These are phyloP conservation scores for Drosophila cardini DNA, from an alignment of 1,140 invertebrate species.

Conservation along the genomic window DNA sequence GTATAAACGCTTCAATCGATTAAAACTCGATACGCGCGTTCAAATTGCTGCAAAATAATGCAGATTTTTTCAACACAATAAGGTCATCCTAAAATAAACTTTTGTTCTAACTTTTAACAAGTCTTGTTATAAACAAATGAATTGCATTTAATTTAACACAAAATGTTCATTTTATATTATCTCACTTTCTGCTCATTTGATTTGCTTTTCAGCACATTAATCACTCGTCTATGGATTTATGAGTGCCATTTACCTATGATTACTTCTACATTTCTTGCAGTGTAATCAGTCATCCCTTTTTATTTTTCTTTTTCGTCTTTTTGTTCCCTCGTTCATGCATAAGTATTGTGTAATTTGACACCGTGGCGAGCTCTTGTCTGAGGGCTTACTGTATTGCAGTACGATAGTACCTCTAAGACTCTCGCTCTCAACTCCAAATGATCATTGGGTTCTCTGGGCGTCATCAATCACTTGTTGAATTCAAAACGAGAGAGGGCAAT, in stretches of 20 bases:
- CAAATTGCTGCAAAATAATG: too few relatives aligned
- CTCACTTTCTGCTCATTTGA: background rate
- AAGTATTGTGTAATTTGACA: conserved; percentile 39
- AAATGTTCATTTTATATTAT: too few relatives aligned
- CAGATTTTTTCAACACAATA: too few relatives aligned
- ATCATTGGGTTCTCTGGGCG: conserved; percentile 14
- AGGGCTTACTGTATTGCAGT: conserved; percentile 11
- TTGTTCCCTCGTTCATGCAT: background rate
- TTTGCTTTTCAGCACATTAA: background rate
- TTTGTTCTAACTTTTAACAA: too few relatives aligned
- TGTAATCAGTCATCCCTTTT: conserved; percentile 8
- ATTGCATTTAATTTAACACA: too few relatives aligned
- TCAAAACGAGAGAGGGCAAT: conserved; percentile 21
- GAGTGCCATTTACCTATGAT: background rate
- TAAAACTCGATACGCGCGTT: background rate
- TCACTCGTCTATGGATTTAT: background rate
- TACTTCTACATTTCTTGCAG: conserved; percentile 17
- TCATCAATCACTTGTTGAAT: conserved; percentile 80
- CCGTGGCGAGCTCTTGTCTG: conserved; percentile 6
- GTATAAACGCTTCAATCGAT: conserved; percentile 5
- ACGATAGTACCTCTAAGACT: background rate
- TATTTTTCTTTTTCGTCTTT: too few relatives aligned
- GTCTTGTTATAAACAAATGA: too few relatives aligned
- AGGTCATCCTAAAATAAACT: too few relatives aligned
- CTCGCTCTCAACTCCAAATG: conserved; percentile 14